phyloP scores from a whole-genome alignment of 2,888 invertebrate species.

The Acrobasis repandana region DNA sequence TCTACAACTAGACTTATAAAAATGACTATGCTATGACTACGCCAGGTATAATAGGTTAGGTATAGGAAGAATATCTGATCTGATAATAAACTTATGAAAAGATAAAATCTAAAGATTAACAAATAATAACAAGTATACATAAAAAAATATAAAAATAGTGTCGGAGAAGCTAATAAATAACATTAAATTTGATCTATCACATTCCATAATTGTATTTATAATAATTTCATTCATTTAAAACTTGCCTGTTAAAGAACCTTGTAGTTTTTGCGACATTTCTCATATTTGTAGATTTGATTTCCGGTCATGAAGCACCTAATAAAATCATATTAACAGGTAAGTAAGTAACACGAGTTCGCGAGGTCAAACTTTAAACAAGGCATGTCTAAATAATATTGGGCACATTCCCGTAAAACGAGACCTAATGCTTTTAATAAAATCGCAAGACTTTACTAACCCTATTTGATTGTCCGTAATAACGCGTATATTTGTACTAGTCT shows the following conservation, averaged over 20 bases:
- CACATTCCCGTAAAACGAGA: background rate
- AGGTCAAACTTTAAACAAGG: slow-evolving; percentile 1
- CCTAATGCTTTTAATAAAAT: no score
- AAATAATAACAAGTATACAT: background rate
- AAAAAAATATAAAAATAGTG: background rate
- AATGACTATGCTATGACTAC: slow-evolving; percentile 9
- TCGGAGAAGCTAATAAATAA: background rate
- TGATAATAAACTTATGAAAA: background rate
- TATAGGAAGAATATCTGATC: background rate
- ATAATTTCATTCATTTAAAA: background rate
- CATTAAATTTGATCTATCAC: background rate
- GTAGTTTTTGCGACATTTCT: background rate
- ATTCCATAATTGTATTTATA: background rate
- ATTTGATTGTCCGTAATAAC: background rate
- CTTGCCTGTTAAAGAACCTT: background rate
- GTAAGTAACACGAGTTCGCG: slow-evolving; percentile 9
- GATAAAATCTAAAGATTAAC: slow-evolving; percentile 1
- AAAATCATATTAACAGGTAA: slow-evolving; percentile 5
- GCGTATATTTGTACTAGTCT: background rate
- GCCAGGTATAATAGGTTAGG: background rate
- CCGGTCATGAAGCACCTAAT: slow-evolving; percentile 2
- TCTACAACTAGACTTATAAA: background rate
- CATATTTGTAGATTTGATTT: background rate
- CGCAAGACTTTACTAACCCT: background rate
- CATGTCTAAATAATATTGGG: background rate